Evolutionary conservation across 2,888 invertebrate genomes (phyloP).

Genomic region (Willowsia nigromaculata): DNA sequence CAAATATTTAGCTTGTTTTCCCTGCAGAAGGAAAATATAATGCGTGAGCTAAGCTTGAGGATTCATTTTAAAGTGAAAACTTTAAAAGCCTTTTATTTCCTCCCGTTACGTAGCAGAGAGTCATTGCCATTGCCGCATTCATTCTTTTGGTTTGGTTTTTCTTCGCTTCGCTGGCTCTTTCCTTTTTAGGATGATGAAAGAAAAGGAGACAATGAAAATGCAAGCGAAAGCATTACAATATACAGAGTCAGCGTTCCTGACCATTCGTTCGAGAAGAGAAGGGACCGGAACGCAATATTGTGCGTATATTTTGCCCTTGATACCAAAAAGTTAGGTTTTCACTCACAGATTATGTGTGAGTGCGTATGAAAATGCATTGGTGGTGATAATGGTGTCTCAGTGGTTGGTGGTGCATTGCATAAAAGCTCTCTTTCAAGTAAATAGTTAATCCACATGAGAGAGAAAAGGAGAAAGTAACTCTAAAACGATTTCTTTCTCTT

Average conservation of each 20-base stretch:
- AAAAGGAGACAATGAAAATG: background rate
- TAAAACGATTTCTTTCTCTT: background rate
- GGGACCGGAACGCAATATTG: background rate
- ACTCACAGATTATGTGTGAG: background rate
- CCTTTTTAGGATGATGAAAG: background rate
- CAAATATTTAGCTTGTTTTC: background rate
- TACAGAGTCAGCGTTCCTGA: background rate
- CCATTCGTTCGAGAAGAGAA: background rate
- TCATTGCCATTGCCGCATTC: background rate
- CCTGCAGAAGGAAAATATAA: background rate
- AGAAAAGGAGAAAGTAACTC: background rate
- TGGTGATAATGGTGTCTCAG: background rate
- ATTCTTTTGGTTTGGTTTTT: background rate
- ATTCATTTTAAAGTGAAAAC: constrained; percentile 25
- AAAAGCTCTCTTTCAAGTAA: background rate
- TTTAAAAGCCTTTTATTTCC: constrained; percentile 58
- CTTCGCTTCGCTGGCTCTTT: constrained; percentile 5
- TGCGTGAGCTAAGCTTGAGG: background rate
- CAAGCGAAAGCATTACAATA: background rate
- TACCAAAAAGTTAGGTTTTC: background rate
- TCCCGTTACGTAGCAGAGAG: background rate
- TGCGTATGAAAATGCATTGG: background rate
- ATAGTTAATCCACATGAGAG: background rate
- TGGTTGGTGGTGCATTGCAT: background rate
- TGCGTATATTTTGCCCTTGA: background rate